These are phyloP conservation scores for Drosophila watanabei DNA, from an alignment of 1,140 invertebrate genomes.

Conservation along the genomic window DNA sequence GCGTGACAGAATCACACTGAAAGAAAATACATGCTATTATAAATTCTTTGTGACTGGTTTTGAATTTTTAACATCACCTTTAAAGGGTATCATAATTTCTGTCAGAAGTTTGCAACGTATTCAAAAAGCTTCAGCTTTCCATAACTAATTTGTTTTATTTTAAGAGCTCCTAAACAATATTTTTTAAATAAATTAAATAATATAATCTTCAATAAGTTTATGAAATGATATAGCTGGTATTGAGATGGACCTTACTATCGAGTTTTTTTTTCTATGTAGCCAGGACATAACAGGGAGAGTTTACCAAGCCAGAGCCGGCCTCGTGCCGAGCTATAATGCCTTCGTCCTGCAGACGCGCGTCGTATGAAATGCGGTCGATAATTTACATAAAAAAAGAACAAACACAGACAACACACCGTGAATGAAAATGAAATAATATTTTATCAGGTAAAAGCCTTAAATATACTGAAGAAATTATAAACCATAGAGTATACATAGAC, in stretches of 20 bases:
- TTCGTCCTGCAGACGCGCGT: conserved; percentile 17
- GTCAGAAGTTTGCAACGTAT: background rate
- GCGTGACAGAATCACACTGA: conserved; percentile 34
- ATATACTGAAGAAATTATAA: background rate
- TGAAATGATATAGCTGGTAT: background rate
- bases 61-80: background rate
- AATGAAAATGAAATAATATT: conserved; percentile 55
- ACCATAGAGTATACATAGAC: background rate
- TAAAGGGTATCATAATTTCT: too few species aligned
- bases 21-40: background rate
- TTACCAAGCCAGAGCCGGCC: conserved; percentile 16
- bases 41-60: background rate
- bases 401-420: conserved; percentile 33
- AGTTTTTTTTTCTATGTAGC: background rate
- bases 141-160: too few species aligned
- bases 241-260: background rate
- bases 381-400: conserved; percentile 75
- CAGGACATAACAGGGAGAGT: conserved; percentile 12
- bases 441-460: conserved; percentile 21
- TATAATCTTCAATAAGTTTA: background rate
- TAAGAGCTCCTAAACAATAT: too few species aligned
- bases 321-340: conserved; percentile 51
- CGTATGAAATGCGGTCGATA: conserved; percentile 71
- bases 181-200: too few species aligned
- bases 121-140: too few species aligned